Conservation (phyloP, 2,113 vertebrate genomes). For the Coptodon rendalli region DNA sequence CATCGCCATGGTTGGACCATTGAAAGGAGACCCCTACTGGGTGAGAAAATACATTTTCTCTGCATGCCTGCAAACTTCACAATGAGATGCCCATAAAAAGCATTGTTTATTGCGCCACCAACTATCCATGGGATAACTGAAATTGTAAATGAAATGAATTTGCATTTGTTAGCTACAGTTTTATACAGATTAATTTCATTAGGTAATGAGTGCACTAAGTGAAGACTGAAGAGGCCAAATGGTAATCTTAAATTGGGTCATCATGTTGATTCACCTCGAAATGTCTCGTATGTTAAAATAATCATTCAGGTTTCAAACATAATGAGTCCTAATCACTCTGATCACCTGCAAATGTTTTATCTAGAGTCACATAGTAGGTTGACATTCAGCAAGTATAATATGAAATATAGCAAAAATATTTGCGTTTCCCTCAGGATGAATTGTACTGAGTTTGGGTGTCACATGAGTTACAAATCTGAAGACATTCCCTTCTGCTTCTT, state of each 20-base stretch:
- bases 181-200: not conserved
- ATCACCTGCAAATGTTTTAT: not conserved
- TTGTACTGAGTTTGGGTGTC: not conserved
- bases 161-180: not conserved
- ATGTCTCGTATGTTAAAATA: not conserved
- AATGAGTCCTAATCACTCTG: not conserved
- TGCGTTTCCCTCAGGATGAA: fast-evolving
- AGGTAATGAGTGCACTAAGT: not conserved
- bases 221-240: not conserved
- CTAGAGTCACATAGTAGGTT: not conserved
- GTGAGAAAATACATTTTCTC: constrained; percentile 58
- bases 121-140: not conserved
- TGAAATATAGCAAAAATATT: not conserved
- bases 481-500: not conserved
- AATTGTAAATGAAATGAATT: not conserved
- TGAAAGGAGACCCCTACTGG: constrained; percentile 77
- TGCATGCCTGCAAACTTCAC: not conserved
- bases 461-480: not conserved
- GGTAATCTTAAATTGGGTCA: not conserved
- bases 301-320: not conserved
- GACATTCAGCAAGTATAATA: not conserved
- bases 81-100: not conserved
- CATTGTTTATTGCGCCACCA: not conserved
- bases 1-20: constrained; percentile 77
- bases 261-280: not conserved